These are phyloP conservation scores for Rallus crepitans DNA, from an alignment of 2,797 vertebrate species.

Conservation along the genomic window DNA sequence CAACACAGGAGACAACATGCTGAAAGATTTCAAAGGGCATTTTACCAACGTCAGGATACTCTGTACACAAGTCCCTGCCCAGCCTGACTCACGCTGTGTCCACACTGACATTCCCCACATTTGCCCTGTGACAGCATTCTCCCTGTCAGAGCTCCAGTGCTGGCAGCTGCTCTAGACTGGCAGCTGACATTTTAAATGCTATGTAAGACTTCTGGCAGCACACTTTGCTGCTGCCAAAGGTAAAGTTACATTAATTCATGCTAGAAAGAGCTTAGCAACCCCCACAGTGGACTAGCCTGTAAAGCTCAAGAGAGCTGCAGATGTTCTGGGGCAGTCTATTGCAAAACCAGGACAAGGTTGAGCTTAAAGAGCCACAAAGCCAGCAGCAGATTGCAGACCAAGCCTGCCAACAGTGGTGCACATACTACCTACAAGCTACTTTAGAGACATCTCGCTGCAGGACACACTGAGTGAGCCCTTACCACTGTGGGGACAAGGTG, in stretches of 20 bases:
- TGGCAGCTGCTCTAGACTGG: background rate
- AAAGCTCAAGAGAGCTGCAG: background rate
- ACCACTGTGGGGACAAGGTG: background rate
- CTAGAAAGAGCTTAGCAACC: background rate
- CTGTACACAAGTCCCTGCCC: background rate
- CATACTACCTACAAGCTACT: background rate
- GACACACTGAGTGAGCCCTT: background rate
- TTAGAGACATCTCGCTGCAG: background rate
- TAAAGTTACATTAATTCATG: background rate
- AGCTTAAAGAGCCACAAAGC: background rate
- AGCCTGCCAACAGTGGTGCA: background rate
- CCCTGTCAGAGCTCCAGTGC: background rate
- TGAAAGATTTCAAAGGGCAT: background rate
- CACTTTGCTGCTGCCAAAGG: constrained; percentile 31
- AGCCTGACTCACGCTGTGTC: background rate
- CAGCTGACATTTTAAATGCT: constrained; percentile 62
- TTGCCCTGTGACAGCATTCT: background rate
- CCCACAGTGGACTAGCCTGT: background rate
- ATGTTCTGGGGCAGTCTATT: background rate
- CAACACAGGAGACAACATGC: background rate
- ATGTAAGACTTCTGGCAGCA: constrained; percentile 16
- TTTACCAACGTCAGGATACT: background rate
- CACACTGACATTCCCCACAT: background rate
- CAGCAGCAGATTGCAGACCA: background rate
- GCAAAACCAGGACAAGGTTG: background rate